Evolutionary conservation across 2,888 invertebrate species (phyloP), one percentile per base, ranked within the genome.

Genomic region (Stomorhina lunata): DNA sequence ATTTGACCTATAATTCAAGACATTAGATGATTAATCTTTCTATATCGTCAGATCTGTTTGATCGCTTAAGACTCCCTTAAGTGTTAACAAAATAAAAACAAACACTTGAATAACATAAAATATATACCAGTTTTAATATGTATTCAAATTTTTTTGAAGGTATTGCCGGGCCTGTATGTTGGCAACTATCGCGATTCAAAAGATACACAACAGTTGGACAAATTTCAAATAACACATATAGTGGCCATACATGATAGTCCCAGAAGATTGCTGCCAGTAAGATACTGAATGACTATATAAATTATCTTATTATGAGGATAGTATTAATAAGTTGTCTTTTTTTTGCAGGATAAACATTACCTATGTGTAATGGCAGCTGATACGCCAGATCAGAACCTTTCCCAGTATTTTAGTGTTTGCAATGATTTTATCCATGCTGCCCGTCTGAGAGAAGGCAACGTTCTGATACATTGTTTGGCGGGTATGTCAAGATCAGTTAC

Each of bases 401-500:
- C 96, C 37, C 98, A 97, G 91, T 98, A 96, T 92, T 98, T 99
- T 92, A 94, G 97, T 53, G 92, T 97, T 84, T 98, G 97, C 92
- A 98, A 98, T 92, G 98, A 99, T 91, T 99, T 99, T 91, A 98
- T 99, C 86, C 99, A 99, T 91, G 95, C 95, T 0, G 98, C 98
- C 1, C 93, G 99, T 37, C 93, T 97, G 27, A 93, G 96, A 73
- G 97, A 97, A 80, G 98, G 98, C 63, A 96, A 95, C 90, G 97
- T 97, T 48, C 94, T 99, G 27, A 97, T 99, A 87, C 99, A 99
- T 91, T 99, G 99, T 91, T 92, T 99, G 89, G 99, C 98, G 20
- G 99, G 99, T 32, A 98, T 99, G 95, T 98, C 98, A 1, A 94
- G 99, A 22, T 98, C 98, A 88, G 98, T 98, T 85, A 98, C 99